Evolutionary conservation across 1,140 invertebrate species (phyloP).

Genomic region (Schlechtendalia chinensis): DNA sequence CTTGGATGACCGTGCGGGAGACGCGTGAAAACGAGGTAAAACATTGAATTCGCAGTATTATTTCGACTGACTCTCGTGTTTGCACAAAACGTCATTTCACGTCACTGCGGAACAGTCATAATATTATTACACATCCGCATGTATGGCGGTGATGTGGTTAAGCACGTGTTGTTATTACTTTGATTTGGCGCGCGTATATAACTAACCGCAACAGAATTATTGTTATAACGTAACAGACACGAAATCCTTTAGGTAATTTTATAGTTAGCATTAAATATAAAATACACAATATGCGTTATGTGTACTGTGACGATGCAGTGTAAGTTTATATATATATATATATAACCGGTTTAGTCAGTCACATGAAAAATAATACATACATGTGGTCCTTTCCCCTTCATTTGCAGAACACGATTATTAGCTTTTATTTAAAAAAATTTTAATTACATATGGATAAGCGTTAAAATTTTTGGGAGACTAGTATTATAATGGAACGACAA

Average conservation of each 20-base stretch:
- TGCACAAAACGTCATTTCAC: neutral
- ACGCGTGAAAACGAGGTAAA: neutral
- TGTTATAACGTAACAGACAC: neutral
- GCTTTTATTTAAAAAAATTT: neutral
- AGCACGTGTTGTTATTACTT: neutral
- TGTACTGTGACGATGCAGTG: neutral
- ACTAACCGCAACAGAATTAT: neutral
- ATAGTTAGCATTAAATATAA: too few relatives aligned
- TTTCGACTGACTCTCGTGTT: neutral
- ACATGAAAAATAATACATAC: neutral
- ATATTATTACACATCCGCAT: neutral
- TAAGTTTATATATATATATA: neutral
- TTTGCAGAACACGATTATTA: conserved; percentile 2
- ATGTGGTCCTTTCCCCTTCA: neutral
- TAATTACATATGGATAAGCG: neutral
- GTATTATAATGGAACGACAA: too few relatives aligned
- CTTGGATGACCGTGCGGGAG: neutral
- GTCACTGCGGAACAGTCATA: neutral
- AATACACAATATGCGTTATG: too few relatives aligned
- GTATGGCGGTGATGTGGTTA: neutral
- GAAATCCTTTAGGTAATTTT: conserved; percentile 9
- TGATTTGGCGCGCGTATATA: neutral
- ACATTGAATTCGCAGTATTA: neutral
- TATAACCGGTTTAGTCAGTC: neutral
- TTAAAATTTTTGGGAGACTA: conserved; percentile 18